Percentiles rank a stretch among this genome's conserved stretches.
Evolutionary conservation across 2,888 invertebrate species (phyloP).

Genomic region (Tanytarsus gracilentus): DNA sequence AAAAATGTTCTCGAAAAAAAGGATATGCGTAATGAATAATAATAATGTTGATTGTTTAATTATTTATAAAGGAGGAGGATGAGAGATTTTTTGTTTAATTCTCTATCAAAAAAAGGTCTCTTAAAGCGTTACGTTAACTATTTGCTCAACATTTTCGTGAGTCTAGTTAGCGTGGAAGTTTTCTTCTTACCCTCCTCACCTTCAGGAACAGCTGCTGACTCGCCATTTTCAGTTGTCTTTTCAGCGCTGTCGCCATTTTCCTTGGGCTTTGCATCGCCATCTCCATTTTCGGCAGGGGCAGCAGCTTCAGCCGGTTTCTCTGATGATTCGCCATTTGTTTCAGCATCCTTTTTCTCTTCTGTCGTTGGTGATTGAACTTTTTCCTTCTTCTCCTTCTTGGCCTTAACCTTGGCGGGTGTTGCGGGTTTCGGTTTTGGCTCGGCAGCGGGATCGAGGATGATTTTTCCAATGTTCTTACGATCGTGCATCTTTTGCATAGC

Average conservation of each 20-base stretch:
- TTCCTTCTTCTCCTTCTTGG: constrained; percentile 47
- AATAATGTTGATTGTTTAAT: no score
- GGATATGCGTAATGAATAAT: no score
- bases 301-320: constrained; percentile 33
- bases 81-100: no score
- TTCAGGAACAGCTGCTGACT: no score
- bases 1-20: no score
- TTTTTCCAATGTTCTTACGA: constrained; percentile 81
- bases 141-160: no score
- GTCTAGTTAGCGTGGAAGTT: no score
- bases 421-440: constrained; percentile 73
- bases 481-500: constrained; percentile 92
- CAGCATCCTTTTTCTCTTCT: constrained; percentile 42
- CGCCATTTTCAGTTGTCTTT: constrained; percentile 3
- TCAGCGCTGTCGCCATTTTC: background rate
- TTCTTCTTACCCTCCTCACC: no score
- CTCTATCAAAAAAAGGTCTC: no score
- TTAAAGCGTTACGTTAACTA: no score
- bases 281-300: constrained; percentile 33
- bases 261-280: constrained; percentile 35
- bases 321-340: constrained; percentile 32
- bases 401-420: constrained; percentile 65
- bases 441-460: constrained; percentile 70
- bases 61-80: no score
- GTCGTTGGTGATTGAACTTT: constrained; percentile 16